Percentiles rank a stretch among this genome's conserved stretches.
Evolutionary conservation across 1,140 invertebrate species (phyloP).

Genomic region (Ips typographus): DNA sequence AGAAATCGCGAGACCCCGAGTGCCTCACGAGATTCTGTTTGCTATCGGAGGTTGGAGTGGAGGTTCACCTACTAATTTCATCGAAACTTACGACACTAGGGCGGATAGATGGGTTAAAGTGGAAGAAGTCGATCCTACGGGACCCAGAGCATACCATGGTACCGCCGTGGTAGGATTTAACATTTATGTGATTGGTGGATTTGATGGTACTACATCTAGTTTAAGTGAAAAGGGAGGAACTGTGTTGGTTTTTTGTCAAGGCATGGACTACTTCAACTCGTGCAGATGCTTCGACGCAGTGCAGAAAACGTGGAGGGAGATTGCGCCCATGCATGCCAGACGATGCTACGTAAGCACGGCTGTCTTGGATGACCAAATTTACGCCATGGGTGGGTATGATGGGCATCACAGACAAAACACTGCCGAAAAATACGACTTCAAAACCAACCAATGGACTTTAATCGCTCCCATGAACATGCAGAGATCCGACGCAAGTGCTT

Average conservation of each 20-base stretch:
- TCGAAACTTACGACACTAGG: slow-evolving; percentile 77
- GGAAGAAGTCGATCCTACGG: slow-evolving; percentile 61
- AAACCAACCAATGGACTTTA: slow-evolving; percentile 64
- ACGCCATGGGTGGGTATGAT: slow-evolving; percentile 78
- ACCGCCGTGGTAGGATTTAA: slow-evolving; percentile 64
- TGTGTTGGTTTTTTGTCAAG: slow-evolving; percentile 9
- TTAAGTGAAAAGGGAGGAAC: neutral
- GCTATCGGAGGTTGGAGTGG: slow-evolving; percentile 78
- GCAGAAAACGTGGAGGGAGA: slow-evolving; percentile 63
- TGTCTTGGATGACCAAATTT: slow-evolving; percentile 63
- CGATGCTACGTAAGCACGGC: slow-evolving; percentile 69
- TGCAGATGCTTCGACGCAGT: slow-evolving; percentile 67
- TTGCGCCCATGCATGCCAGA: slow-evolving; percentile 65
- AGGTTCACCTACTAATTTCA: slow-evolving; percentile 67
- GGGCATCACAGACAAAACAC: slow-evolving; percentile 71
- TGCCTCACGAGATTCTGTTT: slow-evolving; percentile 71
- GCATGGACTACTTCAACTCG: slow-evolving; percentile 63
- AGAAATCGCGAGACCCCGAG: slow-evolving; percentile 63
- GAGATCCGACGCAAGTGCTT: slow-evolving; percentile 70
- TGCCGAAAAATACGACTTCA: slow-evolving; percentile 74
- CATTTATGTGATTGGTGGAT: slow-evolving; percentile 72
- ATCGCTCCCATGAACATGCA: slow-evolving; percentile 66
- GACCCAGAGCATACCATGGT: slow-evolving; percentile 71
- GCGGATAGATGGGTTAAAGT: slow-evolving; percentile 75
- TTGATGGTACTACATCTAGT: slow-evolving; percentile 56